Evolutionary conservation across 2,888 invertebrate species (phyloP).

Genomic region (Neoscelio sp.): DNA sequence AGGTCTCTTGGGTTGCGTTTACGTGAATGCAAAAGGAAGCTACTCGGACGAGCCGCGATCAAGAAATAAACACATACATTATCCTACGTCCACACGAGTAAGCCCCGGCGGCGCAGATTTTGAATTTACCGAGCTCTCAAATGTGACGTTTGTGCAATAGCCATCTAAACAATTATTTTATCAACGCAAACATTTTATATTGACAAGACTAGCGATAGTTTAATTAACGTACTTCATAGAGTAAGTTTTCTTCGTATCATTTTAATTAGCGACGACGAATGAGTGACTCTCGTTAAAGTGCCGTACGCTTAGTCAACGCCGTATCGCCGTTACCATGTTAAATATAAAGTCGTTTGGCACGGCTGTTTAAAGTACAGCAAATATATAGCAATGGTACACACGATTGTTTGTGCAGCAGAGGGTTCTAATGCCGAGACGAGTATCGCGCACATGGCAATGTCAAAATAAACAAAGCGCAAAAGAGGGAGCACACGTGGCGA

Average conservation of each 20-base stretch:
- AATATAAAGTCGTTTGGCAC: conserved; percentile 35
- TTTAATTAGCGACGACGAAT: conserved; percentile 25
- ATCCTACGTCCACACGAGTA: not conserved
- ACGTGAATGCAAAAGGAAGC: conserved; percentile 1
- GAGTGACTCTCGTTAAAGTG: conserved; percentile 7
- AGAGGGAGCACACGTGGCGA: not conserved
- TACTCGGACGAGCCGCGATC: not conserved
- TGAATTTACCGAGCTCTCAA: too few relatives aligned
- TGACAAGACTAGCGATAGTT: conserved; percentile 8
- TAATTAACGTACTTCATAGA: conserved; percentile 14
- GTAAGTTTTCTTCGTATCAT: conserved; percentile 17
- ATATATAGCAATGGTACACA: not conserved
- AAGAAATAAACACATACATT: conserved; percentile 7
- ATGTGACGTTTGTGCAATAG: too few relatives aligned
- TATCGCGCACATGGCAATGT: conserved; percentile 28
- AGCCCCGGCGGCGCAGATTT: not conserved
- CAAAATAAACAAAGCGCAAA: conserved; percentile 51
- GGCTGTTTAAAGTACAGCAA: conserved; percentile 43
- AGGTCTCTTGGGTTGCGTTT: not conserved
- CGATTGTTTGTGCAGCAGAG: conserved; percentile 39
- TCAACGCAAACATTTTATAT: too few relatives aligned
- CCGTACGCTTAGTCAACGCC: not conserved
- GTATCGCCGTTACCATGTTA: conserved; percentile 4
- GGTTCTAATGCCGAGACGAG: conserved; percentile 1
- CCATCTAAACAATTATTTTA: too few relatives aligned